Base-by-base conservation (phyloP, 2,888 invertebrate species). In the Branchipolynoe longqiensis region DNA sequence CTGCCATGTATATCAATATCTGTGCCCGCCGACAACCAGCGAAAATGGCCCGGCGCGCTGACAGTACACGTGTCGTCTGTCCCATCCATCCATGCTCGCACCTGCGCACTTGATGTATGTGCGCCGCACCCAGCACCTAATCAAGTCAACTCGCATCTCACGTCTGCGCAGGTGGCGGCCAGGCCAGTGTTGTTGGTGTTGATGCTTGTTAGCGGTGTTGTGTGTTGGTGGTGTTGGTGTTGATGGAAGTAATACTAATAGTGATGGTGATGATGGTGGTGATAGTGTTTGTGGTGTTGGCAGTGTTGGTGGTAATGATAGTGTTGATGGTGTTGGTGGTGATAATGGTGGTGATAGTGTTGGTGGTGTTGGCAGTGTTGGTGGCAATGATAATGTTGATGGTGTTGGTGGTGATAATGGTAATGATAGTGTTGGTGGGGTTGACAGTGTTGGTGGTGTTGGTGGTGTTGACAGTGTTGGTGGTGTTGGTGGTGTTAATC, bases 41-140 rank as follows among this genome's bases (percentile, higher is more conserved):
- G n/a, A 28, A 1, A 12, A 41, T 14, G 33, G 22, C 48, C 48
- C 78, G 31, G 28, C 78, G 12, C 78, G 28, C 12, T 25, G 48
- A 14, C 78, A 48, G 14, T 6, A 78, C 78, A 78, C 78, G 31
- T 41, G 78, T 78, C 78, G 25, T 48, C 78, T 78, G 78, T 48
- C 78, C 28, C 41, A 25, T 78, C 78, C 78, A 69, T 69, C 69
- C 78, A 18, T 48, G 0, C 48, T 33, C 6, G n/a, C 78, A 78
- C 4, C 78, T 78, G 78, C 78, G 41, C 78, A 3, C 78, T 18
- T 78, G 78, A 78, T 78, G 48, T 78, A 78, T 78, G 41, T n/a
- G 78, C 41, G 78, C 54, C 2, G 78, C 48, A 48, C 48, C 6
- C 78, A 8, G 31, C n/a, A 78, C 28, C 54, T 78, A 78, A 78